phyloP scores from a whole-genome alignment of 2,888 invertebrate species.

The Leucophora obtusa region DNA sequence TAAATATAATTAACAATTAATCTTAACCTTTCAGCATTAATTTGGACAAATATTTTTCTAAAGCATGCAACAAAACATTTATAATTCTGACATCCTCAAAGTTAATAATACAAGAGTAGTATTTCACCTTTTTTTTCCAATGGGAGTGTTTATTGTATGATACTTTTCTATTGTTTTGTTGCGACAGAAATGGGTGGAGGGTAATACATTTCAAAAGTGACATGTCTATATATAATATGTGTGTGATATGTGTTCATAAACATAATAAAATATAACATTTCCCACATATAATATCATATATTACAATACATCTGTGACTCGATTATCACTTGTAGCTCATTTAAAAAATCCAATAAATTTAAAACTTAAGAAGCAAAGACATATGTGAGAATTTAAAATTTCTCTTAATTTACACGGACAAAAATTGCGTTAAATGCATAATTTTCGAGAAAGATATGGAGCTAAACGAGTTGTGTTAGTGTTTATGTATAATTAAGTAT shows the following conservation, averaged over 20 bases:
- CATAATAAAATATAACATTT: conserved; percentile 11
- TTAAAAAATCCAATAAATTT: too few species aligned
- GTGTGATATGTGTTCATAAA: neutral
- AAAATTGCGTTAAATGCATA: too few species aligned
- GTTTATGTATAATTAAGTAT: neutral
- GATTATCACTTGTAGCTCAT: too few species aligned
- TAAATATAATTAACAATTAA: conserved; percentile 38
- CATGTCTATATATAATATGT: neutral
- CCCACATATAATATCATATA: neutral
- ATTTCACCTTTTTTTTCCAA: conserved; percentile 7
- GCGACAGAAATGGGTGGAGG: conserved; percentile 31
- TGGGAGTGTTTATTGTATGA: conserved; percentile 21
- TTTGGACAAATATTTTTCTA: conserved; percentile 28
- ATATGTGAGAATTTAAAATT: too few species aligned
- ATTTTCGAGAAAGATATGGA: too few species aligned
- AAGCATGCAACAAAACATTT: conserved; percentile 4
- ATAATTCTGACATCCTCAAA: conserved; percentile 5
- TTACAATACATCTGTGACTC: too few species aligned
- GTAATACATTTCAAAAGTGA: neutral
- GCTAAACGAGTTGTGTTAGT: too few species aligned
- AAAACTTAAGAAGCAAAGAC: too few species aligned
- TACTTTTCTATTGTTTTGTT: conserved; percentile 4
- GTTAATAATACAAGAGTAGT: conserved; percentile 10
- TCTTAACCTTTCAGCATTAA: conserved; percentile 38
- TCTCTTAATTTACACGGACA: too few species aligned